These are phyloP conservation scores for Drosophila setosimentum DNA, from an alignment of 2,888 invertebrate species.

Conservation along the genomic window DNA sequence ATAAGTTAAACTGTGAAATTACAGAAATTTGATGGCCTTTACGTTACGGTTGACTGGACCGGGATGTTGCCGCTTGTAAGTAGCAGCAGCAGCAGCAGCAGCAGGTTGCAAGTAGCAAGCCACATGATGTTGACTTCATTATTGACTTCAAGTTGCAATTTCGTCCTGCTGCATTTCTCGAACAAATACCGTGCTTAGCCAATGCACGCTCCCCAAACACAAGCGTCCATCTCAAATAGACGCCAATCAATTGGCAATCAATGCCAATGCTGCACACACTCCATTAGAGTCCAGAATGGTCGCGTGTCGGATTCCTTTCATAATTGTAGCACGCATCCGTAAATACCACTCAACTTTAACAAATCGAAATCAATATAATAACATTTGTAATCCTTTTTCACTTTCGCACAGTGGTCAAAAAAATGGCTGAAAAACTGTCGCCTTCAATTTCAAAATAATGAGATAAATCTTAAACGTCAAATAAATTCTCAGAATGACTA, in stretches of 20 bases:
- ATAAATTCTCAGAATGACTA: neutral
- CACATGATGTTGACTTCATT: conserved; percentile 27
- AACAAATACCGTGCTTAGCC: neutral
- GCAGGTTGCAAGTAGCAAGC: conserved; percentile 4
- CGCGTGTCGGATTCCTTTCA: neutral
- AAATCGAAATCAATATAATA: neutral
- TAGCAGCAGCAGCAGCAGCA: neutral
- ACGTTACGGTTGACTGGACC: conserved; percentile 23
- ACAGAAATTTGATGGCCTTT: conserved; percentile 45
- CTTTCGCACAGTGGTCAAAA: neutral
- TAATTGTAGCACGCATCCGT: neutral
- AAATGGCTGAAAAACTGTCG: neutral
- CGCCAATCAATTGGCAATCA: conserved; percentile 71
- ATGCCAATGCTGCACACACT: conserved; percentile 42
- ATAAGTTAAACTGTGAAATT: conserved; percentile 55
- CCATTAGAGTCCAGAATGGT: conserved; percentile 38
- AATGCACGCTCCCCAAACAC: neutral
- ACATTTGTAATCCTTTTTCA: neutral
- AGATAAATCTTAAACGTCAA: neutral
- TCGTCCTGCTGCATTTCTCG: neutral
- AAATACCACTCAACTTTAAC: neutral
- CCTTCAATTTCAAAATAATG: neutral
- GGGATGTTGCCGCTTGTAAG: neutral
- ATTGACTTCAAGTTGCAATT: conserved; percentile 23
- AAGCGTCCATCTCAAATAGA: neutral